Percentiles rank a stretch among this genome's conserved stretches.
Conservation (phyloP, 1,140 invertebrate genomes). For the Drosophila kikkawai region DNA sequence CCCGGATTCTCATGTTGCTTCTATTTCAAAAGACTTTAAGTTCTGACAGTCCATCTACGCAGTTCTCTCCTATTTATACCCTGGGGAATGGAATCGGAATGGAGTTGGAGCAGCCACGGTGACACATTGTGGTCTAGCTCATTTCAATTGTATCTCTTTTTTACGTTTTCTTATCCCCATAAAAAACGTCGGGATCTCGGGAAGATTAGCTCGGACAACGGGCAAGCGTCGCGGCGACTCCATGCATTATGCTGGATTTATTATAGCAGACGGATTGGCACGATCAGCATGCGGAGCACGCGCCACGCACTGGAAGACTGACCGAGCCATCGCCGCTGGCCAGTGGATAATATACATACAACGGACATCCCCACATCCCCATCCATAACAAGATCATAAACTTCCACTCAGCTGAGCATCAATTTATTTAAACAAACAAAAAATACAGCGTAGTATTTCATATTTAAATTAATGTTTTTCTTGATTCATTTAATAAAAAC, state of each 20-base stretch:
- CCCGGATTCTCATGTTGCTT: slow-evolving; percentile 55
- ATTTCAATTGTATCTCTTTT: slow-evolving; percentile 61
- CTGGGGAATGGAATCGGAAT: slow-evolving; percentile 15
- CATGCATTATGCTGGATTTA: slow-evolving; percentile 68
- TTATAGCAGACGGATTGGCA: slow-evolving; percentile 49
- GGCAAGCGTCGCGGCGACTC: slow-evolving; percentile 49
- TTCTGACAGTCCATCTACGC: slow-evolving; percentile 53
- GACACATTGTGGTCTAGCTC: slow-evolving; percentile 67
- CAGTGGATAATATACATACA: slow-evolving; percentile 13
- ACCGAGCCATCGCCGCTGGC: slow-evolving; percentile 1
- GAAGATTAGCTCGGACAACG: slow-evolving; percentile 62
- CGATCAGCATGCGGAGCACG: slow-evolving; percentile 64
- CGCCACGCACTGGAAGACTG: slow-evolving; percentile 34
- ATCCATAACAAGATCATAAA: slow-evolving; percentile 20
- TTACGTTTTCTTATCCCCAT: slow-evolving; percentile 45
- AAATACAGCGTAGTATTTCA: not conserved
- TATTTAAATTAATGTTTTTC: not conserved
- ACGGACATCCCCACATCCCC: slow-evolving; percentile 31
- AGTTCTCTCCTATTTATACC: slow-evolving; percentile 71
- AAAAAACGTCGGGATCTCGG: slow-evolving; percentile 52
- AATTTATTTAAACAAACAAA: not conserved
- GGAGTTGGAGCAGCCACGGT: slow-evolving; percentile 28
- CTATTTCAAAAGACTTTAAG: slow-evolving; percentile 23
- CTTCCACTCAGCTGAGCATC: not conserved
- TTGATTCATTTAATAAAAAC: too few relatives aligned